phyloP scores from a whole-genome alignment of 2,113 vertebrate species.

The Galeopterus variegatus region DNA sequence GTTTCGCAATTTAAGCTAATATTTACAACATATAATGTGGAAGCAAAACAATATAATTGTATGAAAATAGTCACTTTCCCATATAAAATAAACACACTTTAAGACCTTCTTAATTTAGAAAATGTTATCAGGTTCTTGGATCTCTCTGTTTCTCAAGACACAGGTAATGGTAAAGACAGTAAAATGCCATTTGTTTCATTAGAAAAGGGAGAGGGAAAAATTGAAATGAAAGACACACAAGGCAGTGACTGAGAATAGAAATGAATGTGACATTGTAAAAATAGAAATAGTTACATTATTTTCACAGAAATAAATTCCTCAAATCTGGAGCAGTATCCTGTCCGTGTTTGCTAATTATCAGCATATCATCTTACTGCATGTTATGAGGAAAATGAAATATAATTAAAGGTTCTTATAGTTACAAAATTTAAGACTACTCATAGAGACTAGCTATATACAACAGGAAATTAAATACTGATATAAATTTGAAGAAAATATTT shows the following conservation, averaged over 20 bases:
- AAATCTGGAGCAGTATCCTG: neutral
- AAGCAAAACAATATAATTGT: neutral
- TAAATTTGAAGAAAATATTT: conserved; percentile 41
- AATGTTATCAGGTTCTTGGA: neutral
- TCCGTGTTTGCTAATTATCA: neutral
- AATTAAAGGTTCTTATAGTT: neutral
- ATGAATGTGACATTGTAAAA: neutral
- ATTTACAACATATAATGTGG: conserved; percentile 1
- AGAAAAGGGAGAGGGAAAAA: neutral
- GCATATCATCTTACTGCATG: neutral
- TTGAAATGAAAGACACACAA: neutral
- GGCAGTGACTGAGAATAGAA: neutral
- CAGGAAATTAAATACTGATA: neutral
- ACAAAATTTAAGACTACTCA: neutral
- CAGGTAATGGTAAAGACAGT: neutral
- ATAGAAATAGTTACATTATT: neutral
- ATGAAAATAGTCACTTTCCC: neutral
- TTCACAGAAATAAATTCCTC: conserved; percentile 2
- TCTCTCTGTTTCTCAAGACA: neutral
- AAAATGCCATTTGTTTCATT: neutral
- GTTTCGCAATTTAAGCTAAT: neutral
- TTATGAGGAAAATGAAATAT: conserved; percentile 3
- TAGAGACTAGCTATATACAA: neutral
- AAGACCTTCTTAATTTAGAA: conserved; percentile 22
- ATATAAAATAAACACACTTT: neutral